phyloP scores from a whole-genome alignment of 2,888 invertebrate genomes.

The Julus scanicus region DNA sequence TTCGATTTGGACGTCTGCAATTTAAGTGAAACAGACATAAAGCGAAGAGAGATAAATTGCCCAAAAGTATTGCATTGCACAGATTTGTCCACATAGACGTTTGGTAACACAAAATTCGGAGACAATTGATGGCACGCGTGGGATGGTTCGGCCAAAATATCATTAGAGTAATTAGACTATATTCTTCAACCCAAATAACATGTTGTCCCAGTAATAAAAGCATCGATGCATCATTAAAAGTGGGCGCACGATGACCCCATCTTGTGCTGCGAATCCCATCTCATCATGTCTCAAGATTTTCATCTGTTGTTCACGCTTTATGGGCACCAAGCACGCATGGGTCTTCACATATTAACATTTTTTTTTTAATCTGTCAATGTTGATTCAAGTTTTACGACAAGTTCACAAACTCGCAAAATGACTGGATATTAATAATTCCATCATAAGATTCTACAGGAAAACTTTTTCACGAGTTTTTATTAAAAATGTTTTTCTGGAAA shows the following conservation, averaged over 20 bases:
- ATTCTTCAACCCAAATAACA: not conserved
- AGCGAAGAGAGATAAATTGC: slow-evolving; percentile 3
- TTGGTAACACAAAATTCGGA: not conserved
- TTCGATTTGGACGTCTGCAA: not conserved
- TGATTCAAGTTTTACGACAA: not conserved
- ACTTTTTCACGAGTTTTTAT: not conserved
- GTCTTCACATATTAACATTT: not conserved
- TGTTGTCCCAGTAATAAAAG: not conserved
- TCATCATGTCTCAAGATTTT: not conserved
- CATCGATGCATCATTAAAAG: not conserved
- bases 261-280: not conserved
- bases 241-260: slow-evolving; percentile 15
- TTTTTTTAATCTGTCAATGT: not conserved
- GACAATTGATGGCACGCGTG: slow-evolving; percentile 36
- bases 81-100: not conserved
- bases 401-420: not conserved
- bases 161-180: not conserved
- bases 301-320: not conserved
- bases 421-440: not conserved
- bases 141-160: slow-evolving; percentile 13
- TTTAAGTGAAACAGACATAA: slow-evolving; percentile 17
- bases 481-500: not conserved
- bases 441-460: not conserved
- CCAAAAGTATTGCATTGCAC: slow-evolving; percentile 5
- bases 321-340: not conserved